Percentiles rank a stretch among this genome's conserved stretches.
These are phyloP conservation scores for Ridgeia piscesae DNA, from an alignment of 1,140 invertebrate species.

Conservation along the genomic window DNA sequence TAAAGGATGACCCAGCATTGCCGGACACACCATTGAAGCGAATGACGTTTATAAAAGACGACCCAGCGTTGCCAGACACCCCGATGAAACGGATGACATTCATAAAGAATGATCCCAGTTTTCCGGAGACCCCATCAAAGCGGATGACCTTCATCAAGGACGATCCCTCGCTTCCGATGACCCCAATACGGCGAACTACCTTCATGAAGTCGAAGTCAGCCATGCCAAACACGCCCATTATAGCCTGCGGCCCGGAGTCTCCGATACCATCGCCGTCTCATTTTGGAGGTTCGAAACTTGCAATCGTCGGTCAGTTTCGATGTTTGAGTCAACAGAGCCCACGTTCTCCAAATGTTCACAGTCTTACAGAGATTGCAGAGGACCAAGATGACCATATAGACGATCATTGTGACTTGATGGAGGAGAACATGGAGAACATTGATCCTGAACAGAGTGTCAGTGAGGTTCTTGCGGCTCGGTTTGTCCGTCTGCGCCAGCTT, in stretches of 20 bases:
- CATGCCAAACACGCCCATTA: conserved; percentile 7
- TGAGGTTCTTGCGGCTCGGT: neutral
- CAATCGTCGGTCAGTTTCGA: neutral
- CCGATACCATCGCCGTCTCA: neutral
- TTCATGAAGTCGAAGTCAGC: conserved; percentile 14
- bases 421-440: neutral
- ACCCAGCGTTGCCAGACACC: neutral
- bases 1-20: conserved; percentile 13
- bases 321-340: neutral
- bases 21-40: conserved; percentile 10
- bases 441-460: neutral
- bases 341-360: neutral
- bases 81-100: neutral
- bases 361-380: neutral
- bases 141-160: conserved; percentile 19
- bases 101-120: conserved; percentile 5
- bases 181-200: conserved; percentile 11
- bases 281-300: neutral
- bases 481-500: neutral
- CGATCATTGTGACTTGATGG: neutral
- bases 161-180: conserved; percentile 14
- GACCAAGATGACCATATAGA: neutral
- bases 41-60: conserved; percentile 13
- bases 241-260: neutral
- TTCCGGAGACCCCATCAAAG: conserved; percentile 9